Conservation (phyloP, 1,140 invertebrate genomes). For the Brachionus angularis region DNA sequence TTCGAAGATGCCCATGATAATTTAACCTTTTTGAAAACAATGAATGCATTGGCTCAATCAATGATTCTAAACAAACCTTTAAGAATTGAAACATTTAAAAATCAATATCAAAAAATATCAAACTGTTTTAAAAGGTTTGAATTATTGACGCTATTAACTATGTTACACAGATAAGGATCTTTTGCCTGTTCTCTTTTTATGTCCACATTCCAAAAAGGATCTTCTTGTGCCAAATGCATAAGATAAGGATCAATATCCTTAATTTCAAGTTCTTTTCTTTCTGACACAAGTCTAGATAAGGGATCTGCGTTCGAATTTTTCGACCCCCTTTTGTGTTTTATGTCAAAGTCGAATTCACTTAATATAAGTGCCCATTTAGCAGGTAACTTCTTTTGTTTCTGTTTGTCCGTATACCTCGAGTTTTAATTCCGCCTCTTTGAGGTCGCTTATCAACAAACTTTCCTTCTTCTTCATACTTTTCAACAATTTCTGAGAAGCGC, state of each 20-base stretch:
- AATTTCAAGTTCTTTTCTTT: not conserved
- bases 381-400: no score
- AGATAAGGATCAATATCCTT: not conserved
- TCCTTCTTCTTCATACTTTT: not conserved
- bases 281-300: conserved; percentile 46
- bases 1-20: conserved; percentile 1
- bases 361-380: conserved; percentile 59
- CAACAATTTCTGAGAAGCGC: not conserved
- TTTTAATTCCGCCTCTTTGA: no score
- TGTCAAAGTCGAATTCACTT: conserved; percentile 58
- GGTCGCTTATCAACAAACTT: not conserved
- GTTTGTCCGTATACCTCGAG: no score
- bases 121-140: no score
- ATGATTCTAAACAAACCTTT: conserved; percentile 22
- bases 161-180: not conserved
- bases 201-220: not conserved
- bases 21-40: not conserved
- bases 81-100: not conserved
- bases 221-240: not conserved
- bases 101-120: not conserved
- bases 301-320: conserved; percentile 51
- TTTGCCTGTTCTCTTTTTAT: not conserved
- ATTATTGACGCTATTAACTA: not conserved
- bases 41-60: not conserved
- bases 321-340: conserved; percentile 54